Evolutionary conservation across 2,113 vertebrate species (phyloP), one percentile per base, ranked within the genome.

Genomic region (Myotis davidii): DNA sequence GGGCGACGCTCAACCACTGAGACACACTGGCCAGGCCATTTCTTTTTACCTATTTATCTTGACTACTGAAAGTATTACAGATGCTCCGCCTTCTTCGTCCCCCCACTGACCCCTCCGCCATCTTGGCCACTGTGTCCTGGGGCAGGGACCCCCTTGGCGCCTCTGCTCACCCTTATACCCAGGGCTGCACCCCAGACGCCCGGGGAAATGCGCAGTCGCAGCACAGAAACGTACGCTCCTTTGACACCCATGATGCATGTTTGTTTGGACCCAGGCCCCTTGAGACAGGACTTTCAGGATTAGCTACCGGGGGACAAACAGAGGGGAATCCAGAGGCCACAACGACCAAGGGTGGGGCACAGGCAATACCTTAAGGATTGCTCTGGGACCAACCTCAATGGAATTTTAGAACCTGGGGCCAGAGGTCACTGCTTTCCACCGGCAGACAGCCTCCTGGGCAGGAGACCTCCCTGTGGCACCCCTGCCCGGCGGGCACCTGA

Each of bases 101-200:
- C 54, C 20, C 8, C 54, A 2, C 1, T 23, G 54, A 20, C 54
- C 54, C 54, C 54, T 56, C 54, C 7, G 54, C 82, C 37, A 18
- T 11, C 34, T 50, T 2, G 42, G 70, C 32, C 21, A 0, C 88
- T 18, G 10, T 29, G 45, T 25, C 29, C 45, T 50, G 2, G 0
- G 72, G 54, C 13, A 1, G 9, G 21, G 34, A 70, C 0, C 0
- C 37, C 17, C 45, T 65, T 0, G 3, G 50, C 42, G 9, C 42
- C 78, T 9, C 23, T 25, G 54, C 42, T 73, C 16, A 76, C 39
- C 39, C 29, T 29, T 2, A 21, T 10, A 21, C 25, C 65, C 5
- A 17, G 23, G 14, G 23, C 56, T 42, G 39, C 7, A n/a, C 23
- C 20, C 88, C 64, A 48, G 50, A 54, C 7, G 9, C 45, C 42